Evolutionary conservation across 2,797 vertebrate species (phyloP), one percentile per base, ranked within the genome.

Genomic region (Hipposideros larvatus): DNA sequence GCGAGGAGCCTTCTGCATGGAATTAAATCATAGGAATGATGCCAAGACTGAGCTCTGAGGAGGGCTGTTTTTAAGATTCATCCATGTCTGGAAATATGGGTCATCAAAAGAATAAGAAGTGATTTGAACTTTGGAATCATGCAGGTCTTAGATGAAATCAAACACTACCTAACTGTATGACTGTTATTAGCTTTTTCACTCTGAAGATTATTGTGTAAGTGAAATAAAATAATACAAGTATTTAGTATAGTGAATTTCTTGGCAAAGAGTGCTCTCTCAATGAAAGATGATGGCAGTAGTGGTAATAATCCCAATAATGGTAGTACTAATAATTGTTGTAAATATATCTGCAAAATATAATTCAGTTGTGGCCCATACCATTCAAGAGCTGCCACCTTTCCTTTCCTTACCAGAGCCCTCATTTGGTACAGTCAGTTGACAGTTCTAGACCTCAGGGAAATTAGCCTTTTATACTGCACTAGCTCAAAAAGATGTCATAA

Each of bases 11-110:
- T 91, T 86, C 43, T 85, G 51, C 19, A 34, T 92, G 24, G 22
- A 90, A 65, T 90, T 85, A 77, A 82, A 55, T 53, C 65, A 66
- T 34, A 90, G 80, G 61, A 78, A 82, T 74, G 43, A 94, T 61
- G 66, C 66, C 78, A 92, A 82, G 68, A 71, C 5, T 86, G 51
- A 86, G n/a, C 28, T 51, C n/a, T 77, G 51, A 94, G n/a, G 61
- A 95, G 55, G 18, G 22, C 46, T 74, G 46, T 63, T 95, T 77
- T 71, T 70, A 93, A 84, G 55, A 85, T 82, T 94, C 43, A 82
- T 66, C 28, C 61, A 71, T 71, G 53, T 73, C 18, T 82, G 74
- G 37, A 96, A 88, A 96, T 78, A 77, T 59, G 46, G 77, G 48
- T 79, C 77, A 61, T 70, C 31, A 83, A 15, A 86, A 59, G 24